phyloP scores from a whole-genome alignment of 2,888 invertebrate genomes.

The Ochropleura leucogaster region DNA sequence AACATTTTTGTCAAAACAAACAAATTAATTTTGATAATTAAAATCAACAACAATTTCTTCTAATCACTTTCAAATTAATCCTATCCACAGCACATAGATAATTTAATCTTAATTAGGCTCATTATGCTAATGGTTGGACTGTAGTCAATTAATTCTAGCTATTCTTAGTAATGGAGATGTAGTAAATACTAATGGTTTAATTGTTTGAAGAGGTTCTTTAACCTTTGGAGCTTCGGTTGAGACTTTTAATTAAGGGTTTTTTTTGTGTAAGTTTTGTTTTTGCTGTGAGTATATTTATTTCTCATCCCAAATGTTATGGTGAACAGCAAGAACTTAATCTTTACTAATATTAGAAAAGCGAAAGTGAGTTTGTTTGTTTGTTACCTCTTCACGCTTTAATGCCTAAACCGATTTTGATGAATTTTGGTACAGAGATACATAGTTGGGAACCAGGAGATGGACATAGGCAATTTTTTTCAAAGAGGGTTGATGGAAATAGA shows the following conservation, averaged over 20 bases:
- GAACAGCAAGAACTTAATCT: too few relatives aligned
- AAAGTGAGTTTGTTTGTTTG: too few relatives aligned
- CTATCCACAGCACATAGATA: conserved; percentile 13
- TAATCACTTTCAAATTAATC: conserved; percentile 20
- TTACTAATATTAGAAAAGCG: too few relatives aligned
- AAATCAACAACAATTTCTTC: conserved; percentile 14
- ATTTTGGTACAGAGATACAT: too few relatives aligned
- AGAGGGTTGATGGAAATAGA: too few relatives aligned
- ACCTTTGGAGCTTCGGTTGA: conserved; percentile 14
- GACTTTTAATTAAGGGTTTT: neutral
- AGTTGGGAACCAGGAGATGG: too few relatives aligned
- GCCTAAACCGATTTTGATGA: too few relatives aligned
- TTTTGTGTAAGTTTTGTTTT: neutral
- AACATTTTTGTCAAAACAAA: conserved; percentile 5
- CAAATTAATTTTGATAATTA: neutral
- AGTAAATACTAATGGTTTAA: conserved; percentile 30
- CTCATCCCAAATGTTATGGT: too few relatives aligned
- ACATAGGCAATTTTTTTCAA: too few relatives aligned
- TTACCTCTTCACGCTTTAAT: too few relatives aligned
- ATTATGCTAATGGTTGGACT: conserved; percentile 35
- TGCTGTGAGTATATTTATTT: too few relatives aligned
- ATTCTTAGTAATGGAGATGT: conserved; percentile 33
- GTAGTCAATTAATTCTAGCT: conserved; percentile 25
- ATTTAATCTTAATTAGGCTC: conserved; percentile 27
- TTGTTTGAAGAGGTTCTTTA: conserved; percentile 33